Base-by-base conservation (phyloP, 2,888 invertebrate species). In the Parnassius mnemosyne region DNA sequence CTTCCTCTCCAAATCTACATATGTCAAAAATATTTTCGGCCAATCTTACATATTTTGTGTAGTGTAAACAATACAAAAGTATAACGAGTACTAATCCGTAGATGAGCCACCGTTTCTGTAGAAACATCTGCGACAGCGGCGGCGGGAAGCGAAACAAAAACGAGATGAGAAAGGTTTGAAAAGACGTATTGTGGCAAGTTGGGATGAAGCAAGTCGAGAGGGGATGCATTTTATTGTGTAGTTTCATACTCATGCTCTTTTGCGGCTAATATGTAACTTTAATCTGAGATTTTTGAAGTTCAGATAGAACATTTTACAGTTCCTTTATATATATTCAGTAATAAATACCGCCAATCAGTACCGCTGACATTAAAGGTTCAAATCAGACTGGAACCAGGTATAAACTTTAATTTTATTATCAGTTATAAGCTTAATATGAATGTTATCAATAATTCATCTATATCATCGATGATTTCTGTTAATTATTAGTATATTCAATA, bases 141-240 rank as follows among this genome's bases (percentile, higher is more conserved):
- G 76, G 61, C 64, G 71, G 68, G 71, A 71, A 72, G 71, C 77
- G 78, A 86, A 85, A 89, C 89, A 89, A 89, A 89, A 89, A 89
- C 89, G 81, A 81, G 85, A 89, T 89, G 89, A 88, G 87, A 89
- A 86, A 89, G 89, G 87, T 86, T 88, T 78, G 83, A 83, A 79
- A 80, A 83, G 81, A 83, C 79, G 81, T 79, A 87, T 87, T 89
- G 89, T 85, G 77, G 81, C 74, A 84, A 86, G 80, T 87, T 85
- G 81, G 76, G 78, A 80, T 78, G 80, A 79, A 80, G 78, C 79
- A 77, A 44, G 67, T 71, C 75, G 68, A 68, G 64, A 73, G 67
- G 73, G 73, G 73, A 42, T 70, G 64, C 63, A 57, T 53, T 66
- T 66, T 63, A 66, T 69, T 68, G 68, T 71, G 58, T 59, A 60